Base-by-base conservation (phyloP, 2,113 vertebrate species). In the Cichladusa arquata region DNA sequence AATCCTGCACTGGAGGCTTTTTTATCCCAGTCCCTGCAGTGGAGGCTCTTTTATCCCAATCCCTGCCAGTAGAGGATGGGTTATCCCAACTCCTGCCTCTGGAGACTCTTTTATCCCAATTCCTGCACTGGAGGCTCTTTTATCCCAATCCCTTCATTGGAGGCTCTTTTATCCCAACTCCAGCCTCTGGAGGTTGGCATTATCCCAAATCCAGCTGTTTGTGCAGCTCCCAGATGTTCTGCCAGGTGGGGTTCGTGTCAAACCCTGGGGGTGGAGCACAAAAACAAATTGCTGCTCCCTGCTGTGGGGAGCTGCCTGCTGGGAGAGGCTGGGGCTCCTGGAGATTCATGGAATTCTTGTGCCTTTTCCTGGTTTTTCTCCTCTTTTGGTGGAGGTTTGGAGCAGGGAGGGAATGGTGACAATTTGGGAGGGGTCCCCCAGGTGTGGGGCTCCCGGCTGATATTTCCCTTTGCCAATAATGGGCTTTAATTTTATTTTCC, bases 291-390 rank as follows among this genome's bases (percentile, higher is more conserved):
- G 19, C 58, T 91, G 83, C 71, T 80, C 3, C 2, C 33, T 31
- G n/a, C 0, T 0, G 0, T 5, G 53, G 58, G 36, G 33, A 29
- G 9, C 36, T 45, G 26, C 34, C 19, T 16, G 3, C 0, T 11
- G 51, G 22, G 5, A 34, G 3, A 20, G 58, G 67, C 13, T 5
- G 51, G 69, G 40, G 1, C 9, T 18, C 22, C 2, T 56, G 67
- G 66, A 0, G 5, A 4, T 6, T 44, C 31, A 12, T 19, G 71
- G 50, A 13, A 29, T 34, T 33, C 34, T 8, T 4, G 3, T 8
- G 14, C 1, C 90, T 8, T 72, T 33, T 47, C 3, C 22, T 16
- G 54, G 19, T 16, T 34, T 51, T 40, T 7, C 58, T 28, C 12
- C 2, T 34, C 23, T 28, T 2, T 44, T 22, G 7, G 14, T 1